A percentile compares a stretch with the other conserved stretches of the same genome.
These are phyloP conservation scores for Orussus abietinus DNA, from an alignment of 1,140 invertebrate species.

Conservation along the genomic window DNA sequence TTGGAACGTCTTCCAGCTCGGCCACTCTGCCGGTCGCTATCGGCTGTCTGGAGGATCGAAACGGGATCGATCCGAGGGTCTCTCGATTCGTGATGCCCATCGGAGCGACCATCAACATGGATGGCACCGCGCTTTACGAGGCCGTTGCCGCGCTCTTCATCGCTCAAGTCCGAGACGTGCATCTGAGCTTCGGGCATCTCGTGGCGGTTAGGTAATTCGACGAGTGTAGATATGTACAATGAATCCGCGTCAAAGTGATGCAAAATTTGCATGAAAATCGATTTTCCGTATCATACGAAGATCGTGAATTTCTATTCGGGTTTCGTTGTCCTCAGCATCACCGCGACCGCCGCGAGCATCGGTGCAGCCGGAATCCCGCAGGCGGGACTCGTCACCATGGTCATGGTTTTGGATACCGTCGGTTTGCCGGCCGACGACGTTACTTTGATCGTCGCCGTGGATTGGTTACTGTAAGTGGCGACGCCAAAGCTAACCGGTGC, in stretches of 20 bases:
- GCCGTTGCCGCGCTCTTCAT: conserved; percentile 83
- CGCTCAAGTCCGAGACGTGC: conserved; percentile 66
- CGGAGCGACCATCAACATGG: conserved; percentile 83
- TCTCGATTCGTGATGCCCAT: conserved; percentile 83
- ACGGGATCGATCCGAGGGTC: conserved; percentile 69
- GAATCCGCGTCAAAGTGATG: background rate
- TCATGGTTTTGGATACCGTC: conserved; percentile 81
- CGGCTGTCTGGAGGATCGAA: conserved; percentile 73
- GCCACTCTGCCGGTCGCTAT: conserved; percentile 74
- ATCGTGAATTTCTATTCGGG: too few relatives aligned
- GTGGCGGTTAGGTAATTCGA: conserved; percentile 71
- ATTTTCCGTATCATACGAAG: too few relatives aligned
- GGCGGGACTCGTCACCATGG: conserved; percentile 79
- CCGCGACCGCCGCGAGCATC: conserved; percentile 81
- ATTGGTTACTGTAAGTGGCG: conserved; percentile 87
- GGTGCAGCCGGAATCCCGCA: conserved; percentile 88
- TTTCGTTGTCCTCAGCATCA: conserved; percentile 67
- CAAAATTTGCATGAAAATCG: too few relatives aligned
- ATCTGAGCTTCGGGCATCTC: conserved; percentile 65
- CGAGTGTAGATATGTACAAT: too few relatives aligned
- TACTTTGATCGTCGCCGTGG: conserved; percentile 78
- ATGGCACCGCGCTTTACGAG: conserved; percentile 82
- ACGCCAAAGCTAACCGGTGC: too few relatives aligned
- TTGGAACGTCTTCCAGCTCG: conserved; percentile 75
- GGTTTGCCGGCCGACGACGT: conserved; percentile 78